Base-by-base conservation (phyloP, 2,888 invertebrate species). In the Mesoligia furuncula region DNA sequence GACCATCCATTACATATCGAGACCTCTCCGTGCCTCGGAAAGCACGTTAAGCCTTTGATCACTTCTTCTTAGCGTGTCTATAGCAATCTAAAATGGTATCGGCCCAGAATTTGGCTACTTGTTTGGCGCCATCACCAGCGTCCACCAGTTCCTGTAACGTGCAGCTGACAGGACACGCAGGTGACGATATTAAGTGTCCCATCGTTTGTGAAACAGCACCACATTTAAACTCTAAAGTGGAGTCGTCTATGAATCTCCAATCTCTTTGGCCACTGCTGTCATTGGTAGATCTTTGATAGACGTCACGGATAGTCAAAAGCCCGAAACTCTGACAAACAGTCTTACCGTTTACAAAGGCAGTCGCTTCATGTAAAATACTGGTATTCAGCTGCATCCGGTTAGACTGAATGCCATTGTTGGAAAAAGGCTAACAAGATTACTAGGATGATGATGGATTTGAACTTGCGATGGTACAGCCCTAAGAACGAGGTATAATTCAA, bases 401-500 rank as follows among this genome's bases (percentile, higher is more conserved):
- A 48, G 8, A 31, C 31, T 66, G 27, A 24, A 9, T 36, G 15
- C 51, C 0, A 17, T 36, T 17, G 8, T 62, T 27, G 6, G 1
- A 4, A 8, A 42, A 27, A 64, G 20, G 7, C 20, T 20, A 2
- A n/a, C 6, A 39, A 39, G 5, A 13, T 8, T 27, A 39, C 1
- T 27, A 27, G 5, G 31, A 73, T 24, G 17, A 11, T 0, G 5
- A 73, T 2, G 2, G 13, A 15, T 15, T 66, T 20, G 3, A 61
- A 75, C 11, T 31, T 68, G 0, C 20, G 0, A 20, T 2, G 59
- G 42, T 39, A 15, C 87, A 88, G 51, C 88, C 85, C 87, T 87
- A 86, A 73, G 69, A 80, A 86, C 75, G 69, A 85, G 75, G 61
- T 84, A 87, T 88, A 85, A 90, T 88, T 88, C 87, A 86, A 88